Base-by-base conservation (phyloP, 1,140 invertebrate genomes). In the Triops cancriformis region DNA sequence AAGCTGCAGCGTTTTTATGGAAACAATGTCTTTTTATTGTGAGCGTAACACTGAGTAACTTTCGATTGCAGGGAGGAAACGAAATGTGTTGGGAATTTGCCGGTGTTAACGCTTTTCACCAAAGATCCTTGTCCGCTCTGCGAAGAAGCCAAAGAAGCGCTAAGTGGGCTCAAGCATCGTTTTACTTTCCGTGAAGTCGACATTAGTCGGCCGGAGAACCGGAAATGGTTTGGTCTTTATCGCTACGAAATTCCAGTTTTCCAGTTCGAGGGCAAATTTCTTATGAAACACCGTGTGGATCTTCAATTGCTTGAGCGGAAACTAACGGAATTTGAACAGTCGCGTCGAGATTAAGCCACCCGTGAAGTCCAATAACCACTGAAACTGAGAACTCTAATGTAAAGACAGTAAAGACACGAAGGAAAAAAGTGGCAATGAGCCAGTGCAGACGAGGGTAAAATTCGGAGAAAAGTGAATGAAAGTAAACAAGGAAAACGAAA, bases 211-310 rank as follows among this genome's bases (percentile, higher is more conserved):
- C 87, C 88, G 81, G 90, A 89, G 82, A 94, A 95, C 83, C 82
- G 91, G 75, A 85, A 88, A 77, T 94, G 89, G 88, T 85, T 90
- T 76, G 85, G 89, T 77, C 85, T 93, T n/a, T 97, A 95, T 82
- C 88, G 89, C 77, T 88, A 91, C 83, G 93, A 96, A 83, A 95
- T 96, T 82, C 94, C 94, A 74, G 94, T 96, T 14, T 85, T 96
- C 81, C 93, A 94, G 86, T 87, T 95, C 6, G 91, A 96, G 84
- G 91, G 90, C 18, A 86, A 91, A 81, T 96, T 90, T 85, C 85
- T 96, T 28, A 95, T 94, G 86, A 95, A 93, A 86, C 92, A 96
- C 84, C 87, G 85, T 80, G 87, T 94, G 73, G 88, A 95, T 80
- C 75, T 82, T 45, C 76, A 82, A 27, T 51, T 83, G 42, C 77